Percentiles rank a stretch among this genome's conserved stretches.
Conservation (phyloP, 2,888 invertebrate genomes). For the Lamproptera curius region DNA sequence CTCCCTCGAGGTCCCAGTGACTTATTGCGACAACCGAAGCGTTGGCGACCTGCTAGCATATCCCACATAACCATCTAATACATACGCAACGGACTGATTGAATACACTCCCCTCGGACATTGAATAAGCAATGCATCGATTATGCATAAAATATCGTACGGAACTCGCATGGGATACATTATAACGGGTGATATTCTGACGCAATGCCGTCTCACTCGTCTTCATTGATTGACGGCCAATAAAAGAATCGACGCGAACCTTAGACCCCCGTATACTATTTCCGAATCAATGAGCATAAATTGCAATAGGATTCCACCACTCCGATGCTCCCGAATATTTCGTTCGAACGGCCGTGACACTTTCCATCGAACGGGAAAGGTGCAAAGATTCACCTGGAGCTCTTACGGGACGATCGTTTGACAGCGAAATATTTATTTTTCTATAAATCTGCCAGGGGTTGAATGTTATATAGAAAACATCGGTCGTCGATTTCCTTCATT, state of each 20-base stretch:
- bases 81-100: constrained; percentile 46
- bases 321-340: constrained; percentile 64
- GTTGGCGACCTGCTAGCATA: constrained; percentile 58
- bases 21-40: constrained; percentile 60
- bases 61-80: constrained; percentile 65
- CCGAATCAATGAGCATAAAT: constrained; percentile 74
- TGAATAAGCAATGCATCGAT: constrained; percentile 39
- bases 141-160: constrained; percentile 28
- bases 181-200: background rate
- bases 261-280: constrained; percentile 68
- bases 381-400: constrained; percentile 63
- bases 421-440: constrained; percentile 61
- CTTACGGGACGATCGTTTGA: constrained; percentile 48
- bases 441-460: constrained; percentile 44
- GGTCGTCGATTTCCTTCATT: constrained; percentile 40
- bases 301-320: constrained; percentile 72
- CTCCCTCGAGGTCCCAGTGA: constrained; percentile 61
- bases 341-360: constrained; percentile 48
- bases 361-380: constrained; percentile 48
- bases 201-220: constrained; percentile 51
- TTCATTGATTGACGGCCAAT: constrained; percentile 72
- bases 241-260: constrained; percentile 68
- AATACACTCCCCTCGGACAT: constrained; percentile 48
- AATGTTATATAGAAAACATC: constrained; percentile 33
- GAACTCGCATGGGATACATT: constrained; percentile 20